A percentile compares a stretch with the other conserved stretches of the same genome.
Conservation (phyloP, 2,113 vertebrate genomes). For the Gasterosteus nipponicus region DNA sequence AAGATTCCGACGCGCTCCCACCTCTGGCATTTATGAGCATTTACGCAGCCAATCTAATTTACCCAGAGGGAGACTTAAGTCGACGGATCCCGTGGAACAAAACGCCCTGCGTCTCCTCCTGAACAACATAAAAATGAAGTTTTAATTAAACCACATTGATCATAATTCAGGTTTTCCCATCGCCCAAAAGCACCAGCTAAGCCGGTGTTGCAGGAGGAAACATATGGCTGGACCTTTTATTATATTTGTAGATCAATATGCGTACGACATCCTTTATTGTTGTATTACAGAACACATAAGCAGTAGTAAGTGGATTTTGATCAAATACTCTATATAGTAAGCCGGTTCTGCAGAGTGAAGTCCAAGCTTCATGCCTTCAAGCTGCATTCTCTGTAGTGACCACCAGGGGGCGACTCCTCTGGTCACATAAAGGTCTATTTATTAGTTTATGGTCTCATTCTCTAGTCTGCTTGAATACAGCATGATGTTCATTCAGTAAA, state of each 20-base stretch:
- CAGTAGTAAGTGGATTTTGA: no score
- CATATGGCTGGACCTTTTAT: constrained; percentile 13
- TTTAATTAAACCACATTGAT: constrained; percentile 61
- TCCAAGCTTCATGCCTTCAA: no score
- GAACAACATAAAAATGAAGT: constrained; percentile 51
- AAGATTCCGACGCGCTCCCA: constrained; percentile 45
- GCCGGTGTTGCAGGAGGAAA: constrained; percentile 27
- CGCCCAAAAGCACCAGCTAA: constrained; percentile 39
- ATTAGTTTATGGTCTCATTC: no score
- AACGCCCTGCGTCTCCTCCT: neutral
- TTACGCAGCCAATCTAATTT: constrained; percentile 56
- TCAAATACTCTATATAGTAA: no score
- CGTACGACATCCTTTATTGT: neutral
- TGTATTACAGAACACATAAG: no score
- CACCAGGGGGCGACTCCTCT: no score
- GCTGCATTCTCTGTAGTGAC: no score
- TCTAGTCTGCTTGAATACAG: no score
- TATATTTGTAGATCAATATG: neutral
- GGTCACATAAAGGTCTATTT: no score
- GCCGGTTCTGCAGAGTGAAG: no score
- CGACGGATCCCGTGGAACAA: constrained; percentile 8
- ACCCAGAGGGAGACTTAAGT: constrained; percentile 49
- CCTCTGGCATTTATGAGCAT: constrained; percentile 48
- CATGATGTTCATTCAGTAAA: no score
- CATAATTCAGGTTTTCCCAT: constrained; percentile 24